Evolutionary conservation across 2,113 vertebrate genomes (phyloP).

Genomic region (Dipodomys ordii): DNA sequence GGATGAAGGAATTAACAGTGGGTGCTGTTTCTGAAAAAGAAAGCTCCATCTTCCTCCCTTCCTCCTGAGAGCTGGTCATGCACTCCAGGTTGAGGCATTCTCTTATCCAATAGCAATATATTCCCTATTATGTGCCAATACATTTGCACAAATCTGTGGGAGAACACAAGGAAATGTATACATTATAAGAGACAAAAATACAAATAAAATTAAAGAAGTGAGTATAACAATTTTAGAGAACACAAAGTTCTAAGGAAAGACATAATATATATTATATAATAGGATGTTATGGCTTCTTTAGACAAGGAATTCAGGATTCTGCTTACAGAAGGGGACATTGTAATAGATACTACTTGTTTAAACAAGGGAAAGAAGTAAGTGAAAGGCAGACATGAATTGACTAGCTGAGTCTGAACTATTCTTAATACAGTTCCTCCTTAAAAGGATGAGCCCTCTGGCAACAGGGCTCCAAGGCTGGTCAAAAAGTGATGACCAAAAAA

Average conservation of each 20-base stretch:
- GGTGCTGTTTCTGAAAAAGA: neutral
- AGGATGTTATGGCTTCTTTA: neutral
- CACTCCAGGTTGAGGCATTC: neutral
- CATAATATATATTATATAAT: neutral
- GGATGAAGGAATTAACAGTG: neutral
- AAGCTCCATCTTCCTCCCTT: neutral
- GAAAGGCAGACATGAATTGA: neutral
- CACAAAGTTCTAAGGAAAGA: neutral
- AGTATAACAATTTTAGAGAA: neutral
- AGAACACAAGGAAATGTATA: neutral
- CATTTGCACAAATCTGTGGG: neutral
- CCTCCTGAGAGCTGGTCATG: neutral
- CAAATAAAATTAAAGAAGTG: neutral
- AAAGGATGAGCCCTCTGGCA: neutral
- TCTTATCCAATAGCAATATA: neutral
- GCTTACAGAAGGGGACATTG: neutral
- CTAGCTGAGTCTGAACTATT: neutral
- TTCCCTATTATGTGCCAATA: neutral
- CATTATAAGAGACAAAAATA: neutral
- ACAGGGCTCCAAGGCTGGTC: neutral
- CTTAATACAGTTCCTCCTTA: slow-evolving; percentile 7
- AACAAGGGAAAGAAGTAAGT: neutral
- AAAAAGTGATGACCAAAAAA: neutral
- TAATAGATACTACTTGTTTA: neutral
- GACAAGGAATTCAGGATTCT: neutral